These are phyloP conservation scores for Trogon melanurus DNA, from an alignment of 2,113 vertebrate species.

Conservation along the genomic window DNA sequence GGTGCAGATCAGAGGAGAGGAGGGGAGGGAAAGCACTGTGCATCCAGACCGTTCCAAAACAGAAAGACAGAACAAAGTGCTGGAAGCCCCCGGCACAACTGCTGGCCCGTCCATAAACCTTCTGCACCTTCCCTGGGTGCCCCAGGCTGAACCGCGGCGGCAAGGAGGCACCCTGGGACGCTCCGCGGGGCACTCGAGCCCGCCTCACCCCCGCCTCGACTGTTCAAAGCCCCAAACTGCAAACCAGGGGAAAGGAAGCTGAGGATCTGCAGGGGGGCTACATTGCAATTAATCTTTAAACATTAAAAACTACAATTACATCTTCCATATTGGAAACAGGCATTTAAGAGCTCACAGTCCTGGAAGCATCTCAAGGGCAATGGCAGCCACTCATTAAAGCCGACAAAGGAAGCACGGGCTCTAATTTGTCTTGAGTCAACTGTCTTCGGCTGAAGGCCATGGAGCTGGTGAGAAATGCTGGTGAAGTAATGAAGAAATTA, in stretches of 20 bases:
- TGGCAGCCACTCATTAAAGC: slow-evolving; percentile 80
- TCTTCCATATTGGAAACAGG: slow-evolving; percentile 69
- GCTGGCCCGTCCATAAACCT: rapidly evolving
- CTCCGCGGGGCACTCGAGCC: rapidly evolving
- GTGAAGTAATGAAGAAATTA: slow-evolving; percentile 63
- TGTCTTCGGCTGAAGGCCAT: slow-evolving; percentile 69
- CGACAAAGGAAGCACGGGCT: slow-evolving; percentile 74
- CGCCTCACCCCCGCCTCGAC: neutral
- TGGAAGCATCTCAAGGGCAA: slow-evolving; percentile 29
- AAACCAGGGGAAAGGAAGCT: slow-evolving; percentile 27
- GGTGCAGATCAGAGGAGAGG: neutral
- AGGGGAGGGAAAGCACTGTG: rapidly evolving
- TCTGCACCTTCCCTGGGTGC: neutral
- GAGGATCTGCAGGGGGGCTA: slow-evolving; percentile 39
- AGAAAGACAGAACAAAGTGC: neutral
- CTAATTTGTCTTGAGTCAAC: slow-evolving; percentile 75
- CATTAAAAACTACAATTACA: slow-evolving; percentile 63
- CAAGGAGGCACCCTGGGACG: neutral
- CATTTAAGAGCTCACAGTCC: slow-evolving; percentile 68
- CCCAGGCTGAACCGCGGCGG: rapidly evolving
- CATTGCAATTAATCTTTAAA: slow-evolving; percentile 73
- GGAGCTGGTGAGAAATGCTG: slow-evolving; percentile 14
- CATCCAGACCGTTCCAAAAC: rapidly evolving
- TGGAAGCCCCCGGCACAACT: neutral
- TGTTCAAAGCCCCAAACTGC: neutral